Conservation (phyloP, 2,797 vertebrate genomes). For the Cyprinella venusta region DNA sequence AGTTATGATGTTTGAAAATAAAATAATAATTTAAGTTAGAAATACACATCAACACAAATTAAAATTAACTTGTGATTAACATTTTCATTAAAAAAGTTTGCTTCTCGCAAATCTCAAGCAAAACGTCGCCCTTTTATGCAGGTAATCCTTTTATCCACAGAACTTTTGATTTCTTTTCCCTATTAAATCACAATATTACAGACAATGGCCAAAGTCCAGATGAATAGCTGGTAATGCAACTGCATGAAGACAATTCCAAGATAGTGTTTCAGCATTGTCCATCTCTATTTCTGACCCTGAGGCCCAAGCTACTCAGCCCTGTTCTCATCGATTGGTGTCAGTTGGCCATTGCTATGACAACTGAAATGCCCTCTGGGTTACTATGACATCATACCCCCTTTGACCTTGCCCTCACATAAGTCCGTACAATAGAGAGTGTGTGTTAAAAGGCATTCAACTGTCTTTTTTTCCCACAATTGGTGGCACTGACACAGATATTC, state of each 20-base stretch:
- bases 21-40: neutral
- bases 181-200: neutral
- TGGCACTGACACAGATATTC: constrained; percentile 31
- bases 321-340: constrained; percentile 62
- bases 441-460: constrained; percentile 29
- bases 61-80: too few species aligned
- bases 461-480: constrained; percentile 10
- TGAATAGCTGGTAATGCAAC: neutral
- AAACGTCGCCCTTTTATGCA: neutral
- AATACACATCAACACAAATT: neutral
- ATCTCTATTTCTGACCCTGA: constrained; percentile 62
- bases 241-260: constrained; percentile 33
- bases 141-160: neutral
- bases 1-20: neutral
- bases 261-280: constrained; percentile 54
- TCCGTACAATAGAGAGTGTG: constrained; percentile 24
- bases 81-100: neutral
- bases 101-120: neutral
- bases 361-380: constrained; percentile 54
- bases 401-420: constrained; percentile 58
- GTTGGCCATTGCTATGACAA: constrained; percentile 58
- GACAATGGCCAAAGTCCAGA: neutral
- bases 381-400: constrained; percentile 59
- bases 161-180: neutral
- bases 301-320: constrained; percentile 51